phyloP scores from a whole-genome alignment of 2,888 invertebrate genomes.

The Xanthia togata region DNA sequence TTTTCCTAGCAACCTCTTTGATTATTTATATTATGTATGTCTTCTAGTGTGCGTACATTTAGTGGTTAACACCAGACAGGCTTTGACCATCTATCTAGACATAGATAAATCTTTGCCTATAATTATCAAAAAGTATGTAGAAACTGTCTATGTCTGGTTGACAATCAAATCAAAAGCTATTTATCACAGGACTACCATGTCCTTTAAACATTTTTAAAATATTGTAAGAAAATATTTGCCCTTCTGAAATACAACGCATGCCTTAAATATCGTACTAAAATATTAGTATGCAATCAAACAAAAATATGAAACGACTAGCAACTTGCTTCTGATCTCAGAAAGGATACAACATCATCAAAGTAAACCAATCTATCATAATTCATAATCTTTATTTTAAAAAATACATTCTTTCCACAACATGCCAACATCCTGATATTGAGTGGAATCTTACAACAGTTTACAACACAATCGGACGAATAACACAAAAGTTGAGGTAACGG shows the following conservation, averaged over 20 bases:
- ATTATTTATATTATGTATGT: no score
- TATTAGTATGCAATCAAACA: slow-evolving; percentile 10
- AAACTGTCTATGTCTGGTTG: neutral
- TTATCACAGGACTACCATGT: neutral
- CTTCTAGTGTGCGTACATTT: no score
- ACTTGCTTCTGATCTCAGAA: slow-evolving; percentile 13
- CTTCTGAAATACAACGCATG: neutral
- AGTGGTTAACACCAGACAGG: no score
- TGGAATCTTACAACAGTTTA: slow-evolving; percentile 51
- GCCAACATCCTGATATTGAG: slow-evolving; percentile 47
- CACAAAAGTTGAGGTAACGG: slow-evolving; percentile 61
- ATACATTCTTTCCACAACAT: slow-evolving; percentile 45
- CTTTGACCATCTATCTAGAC: no score
- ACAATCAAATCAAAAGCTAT: neutral
- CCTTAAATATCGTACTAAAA: neutral
- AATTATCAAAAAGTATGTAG: neutral
- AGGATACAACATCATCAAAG: slow-evolving; percentile 27
- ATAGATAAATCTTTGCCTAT: no score
- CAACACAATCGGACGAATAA: slow-evolving; percentile 44
- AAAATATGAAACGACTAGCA: slow-evolving; percentile 14
- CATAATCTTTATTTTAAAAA: slow-evolving; percentile 30
- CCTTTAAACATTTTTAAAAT: no score
- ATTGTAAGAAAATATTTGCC: no score
- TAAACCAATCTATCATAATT: slow-evolving; percentile 45
- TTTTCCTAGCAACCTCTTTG: neutral